Evolutionary conservation across 2,113 vertebrate genomes (phyloP), one percentile per base, ranked within the genome.

Genomic region (Megaceryle maxima): DNA sequence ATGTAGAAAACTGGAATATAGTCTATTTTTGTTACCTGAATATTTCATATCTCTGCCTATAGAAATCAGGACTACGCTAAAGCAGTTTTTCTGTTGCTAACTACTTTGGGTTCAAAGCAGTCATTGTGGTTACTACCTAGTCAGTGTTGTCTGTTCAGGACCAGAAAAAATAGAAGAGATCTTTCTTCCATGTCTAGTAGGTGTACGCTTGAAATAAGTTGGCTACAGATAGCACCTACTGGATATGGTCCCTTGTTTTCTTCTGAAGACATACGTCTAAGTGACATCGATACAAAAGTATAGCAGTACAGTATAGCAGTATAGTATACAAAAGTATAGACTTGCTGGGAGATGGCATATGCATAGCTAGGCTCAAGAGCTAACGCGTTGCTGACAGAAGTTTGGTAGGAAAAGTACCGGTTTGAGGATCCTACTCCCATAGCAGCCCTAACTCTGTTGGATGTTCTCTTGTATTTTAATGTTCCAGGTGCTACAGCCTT

Each of bases 361-460:
- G 11, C 21, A 16, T 21, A 31, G 43, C 11, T 26, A 46, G 26
- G n/a, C 28, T 87, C 48, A 59, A 55, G 41, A 63, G 46, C n/a
- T 41, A 44, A 21, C 18, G 33, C 2, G 0, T 24, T 2, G 1
- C 24, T 1, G 1, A 24, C 4, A 64, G 31, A 81, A 33, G 5
- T 57, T 35, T 83, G 76, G 17, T 37, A 59, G 26, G 39, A 37
- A 43, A 9, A 35, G 28, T 37, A 29, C 33, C 16, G 22, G 5
- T 50, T 63, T 88, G 59, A 80, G 55, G 41, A 57, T 50, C 8
- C 15, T 68, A 3, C 5, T 44, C 24, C 41, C 33, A 81, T 62
- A 81, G 41, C 50, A 92, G 44, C 60, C 63, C 50, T 80, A 43
- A 69, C 12, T 24, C n/a, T 14, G 8, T 33, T 78, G 60, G 43